Evolutionary conservation across 2,113 vertebrate genomes (phyloP), one percentile per base, ranked within the genome.

Genomic region (Promerops cafer): DNA sequence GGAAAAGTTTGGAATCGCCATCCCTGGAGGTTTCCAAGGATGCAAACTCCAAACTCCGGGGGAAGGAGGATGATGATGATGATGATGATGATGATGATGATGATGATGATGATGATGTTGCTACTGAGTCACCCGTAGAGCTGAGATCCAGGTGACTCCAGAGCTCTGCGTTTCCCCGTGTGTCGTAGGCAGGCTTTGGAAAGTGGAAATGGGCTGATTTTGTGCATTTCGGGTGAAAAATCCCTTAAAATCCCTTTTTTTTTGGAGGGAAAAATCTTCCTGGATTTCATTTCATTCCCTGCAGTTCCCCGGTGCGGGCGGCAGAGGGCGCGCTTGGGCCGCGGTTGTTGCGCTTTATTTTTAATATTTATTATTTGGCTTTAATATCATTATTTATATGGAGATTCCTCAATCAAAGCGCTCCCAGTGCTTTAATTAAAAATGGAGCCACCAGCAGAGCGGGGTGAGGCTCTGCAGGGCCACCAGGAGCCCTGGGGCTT

Each of bases 301-400:
- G 66, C 66, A 30, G 47, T 52, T 70, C 47, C 47, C 3, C 3
- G 5, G 3, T 23, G 47, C 47, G 27, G 47, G 27, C 66, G 27
- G 66, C 47, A 70, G 66, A 52, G 66, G 66, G 66, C 47, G 66
- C 66, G 47, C 66, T 12, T 2, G n/a, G n/a, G 47, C 47, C 26
- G n/a, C n/a, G 18, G 33, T 3, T 10, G 6, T 6, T 7, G 9
- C 1, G 23, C 65, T 27, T 7, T 3, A 24, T 4, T 68, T 47
- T 27, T 7, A 2, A 5, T 35, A 7, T 47, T 28, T 6, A 10
- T 35, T 49, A 35, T 21, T 69, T 30, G 8, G 18, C 3, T 61
- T 61, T 20, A 7, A 61, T 39, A 9, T 37, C 57, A 26, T 60
- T 27, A 59, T 61, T 39, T 9, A 4, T 5, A 10, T 20, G 26